Percentiles rank a stretch among this genome's conserved stretches.
Evolutionary conservation across 2,888 invertebrate genomes (phyloP).

Genomic region (Polietes domitor): DNA sequence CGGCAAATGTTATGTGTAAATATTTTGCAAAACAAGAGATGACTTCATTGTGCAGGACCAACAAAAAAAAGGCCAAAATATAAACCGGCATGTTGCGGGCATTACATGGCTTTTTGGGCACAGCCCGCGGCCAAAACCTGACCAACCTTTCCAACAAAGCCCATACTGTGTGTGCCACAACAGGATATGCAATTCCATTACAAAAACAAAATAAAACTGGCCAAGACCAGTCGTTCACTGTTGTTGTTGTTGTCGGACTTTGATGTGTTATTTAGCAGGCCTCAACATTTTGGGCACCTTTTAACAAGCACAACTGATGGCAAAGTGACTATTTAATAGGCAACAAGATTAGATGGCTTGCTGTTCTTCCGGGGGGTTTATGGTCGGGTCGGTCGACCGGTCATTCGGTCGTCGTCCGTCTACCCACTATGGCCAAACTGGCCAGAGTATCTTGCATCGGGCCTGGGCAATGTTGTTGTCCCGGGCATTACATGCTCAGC

Average conservation of each 20-base stretch:
- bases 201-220: neutral
- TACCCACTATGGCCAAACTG: conserved; percentile 1
- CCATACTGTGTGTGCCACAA: conserved; percentile 51
- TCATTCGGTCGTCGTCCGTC: conserved; percentile 3
- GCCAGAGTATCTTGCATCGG: neutral
- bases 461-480: conserved; percentile 9
- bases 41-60: conserved; percentile 34
- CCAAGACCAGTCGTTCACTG: conserved; percentile 9
- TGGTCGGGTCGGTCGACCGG: conserved; percentile 30
- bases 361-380: conserved; percentile 44
- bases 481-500: conserved; percentile 56
- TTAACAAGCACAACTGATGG: conserved; percentile 53
- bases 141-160: neutral
- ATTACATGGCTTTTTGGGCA: conserved; percentile 38
- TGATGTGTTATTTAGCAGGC: conserved; percentile 66
- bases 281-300: conserved; percentile 55
- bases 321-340: conserved; percentile 55
- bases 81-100: neutral
- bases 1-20: conserved; percentile 24
- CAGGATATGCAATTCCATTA: conserved; percentile 38
- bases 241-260: neutral
- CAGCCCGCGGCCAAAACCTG: neutral
- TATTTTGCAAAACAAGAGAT: conserved; percentile 34
- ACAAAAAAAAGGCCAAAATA: no score
- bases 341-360: conserved; percentile 34